Evolutionary conservation across 2,797 vertebrate species (phyloP), one percentile per base, ranked within the genome.

Genomic region (Molossus alvarezi): DNA sequence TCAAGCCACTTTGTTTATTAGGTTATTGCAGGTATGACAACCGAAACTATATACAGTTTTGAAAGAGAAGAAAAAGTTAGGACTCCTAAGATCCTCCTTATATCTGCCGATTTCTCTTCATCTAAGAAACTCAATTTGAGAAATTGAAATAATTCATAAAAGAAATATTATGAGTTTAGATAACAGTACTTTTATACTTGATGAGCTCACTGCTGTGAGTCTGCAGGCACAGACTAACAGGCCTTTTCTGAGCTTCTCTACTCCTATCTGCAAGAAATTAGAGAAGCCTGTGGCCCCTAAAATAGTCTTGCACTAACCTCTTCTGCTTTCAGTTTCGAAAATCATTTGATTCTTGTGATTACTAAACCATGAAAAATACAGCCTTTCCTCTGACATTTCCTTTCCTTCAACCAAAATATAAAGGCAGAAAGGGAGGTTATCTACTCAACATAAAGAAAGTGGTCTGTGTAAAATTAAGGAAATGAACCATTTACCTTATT

Each of bases 291-390:
- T 64, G 37, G 75, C 53, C 25, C 75, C 69, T 62, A 88, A 87
- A 96, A 92, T 92, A 88, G 2, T 86, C 64, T 73, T 27, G 21
- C 3, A 3, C 55, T 90, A 48, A 48, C 88, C 91, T 57, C 93
- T 90, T 81, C 83, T 83, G 79, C 93, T 92, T 88, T 95, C 75
- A 33, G 62, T 95, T 94, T 90, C 67, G 57, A 73, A 83, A 88
- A 15, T 21, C 18, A 12, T 84, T 90, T 72, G n/a, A 89, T 57
- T 81, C 77, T 94, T 29, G 58, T 82, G 60, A 45, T 94, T 86
- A 94, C 29, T 88, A 72, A 88, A 48, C 45, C 81, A 15, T 85
- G 55, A 81, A 89, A 62, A 62, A 25, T 9, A 25, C 14, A 62
- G 80, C 33, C 87, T 90, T 84, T 67, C 48, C 37, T 67, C 48